A percentile compares a stretch with the other conserved stretches of the same genome.
These are phyloP conservation scores for Thalpophila matura DNA, from an alignment of 2,888 invertebrate species.

Conservation along the genomic window DNA sequence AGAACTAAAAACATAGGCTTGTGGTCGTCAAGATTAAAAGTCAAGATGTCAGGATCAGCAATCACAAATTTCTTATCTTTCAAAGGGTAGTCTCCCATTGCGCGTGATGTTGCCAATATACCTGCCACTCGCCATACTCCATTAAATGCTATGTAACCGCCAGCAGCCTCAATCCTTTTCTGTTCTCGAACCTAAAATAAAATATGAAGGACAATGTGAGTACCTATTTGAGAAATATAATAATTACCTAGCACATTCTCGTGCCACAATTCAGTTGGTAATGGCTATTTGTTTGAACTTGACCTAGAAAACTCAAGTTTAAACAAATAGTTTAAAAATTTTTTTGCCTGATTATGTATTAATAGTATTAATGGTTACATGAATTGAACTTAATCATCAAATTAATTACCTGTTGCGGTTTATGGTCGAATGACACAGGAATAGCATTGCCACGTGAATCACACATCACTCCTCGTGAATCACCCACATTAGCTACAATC, in stretches of 20 bases:
- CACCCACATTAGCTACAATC: slow-evolving; percentile 98
- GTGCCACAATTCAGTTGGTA: neutral
- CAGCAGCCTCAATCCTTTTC: slow-evolving; percentile 97
- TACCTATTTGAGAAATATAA: slow-evolving; percentile 18
- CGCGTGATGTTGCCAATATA: slow-evolving; percentile 97
- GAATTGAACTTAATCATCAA: neutral
- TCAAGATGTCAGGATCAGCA: slow-evolving; percentile 98
- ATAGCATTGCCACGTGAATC: slow-evolving; percentile 97
- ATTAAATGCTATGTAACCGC: slow-evolving; percentile 98
- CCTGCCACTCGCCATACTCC: slow-evolving; percentile 99
- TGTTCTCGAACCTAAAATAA: slow-evolving; percentile 94
- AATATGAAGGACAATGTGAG: neutral
- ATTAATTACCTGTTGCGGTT: slow-evolving; percentile 96
- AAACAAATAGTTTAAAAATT: neutral
- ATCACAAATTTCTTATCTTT: slow-evolving; percentile 98
- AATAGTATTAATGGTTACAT: too few relatives aligned
- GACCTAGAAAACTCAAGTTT: neutral
- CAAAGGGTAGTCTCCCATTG: slow-evolving; percentile 98
- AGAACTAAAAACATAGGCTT: slow-evolving; percentile 97
- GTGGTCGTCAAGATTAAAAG: slow-evolving; percentile 96
- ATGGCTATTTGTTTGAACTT: too few relatives aligned
- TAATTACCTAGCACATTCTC: neutral
- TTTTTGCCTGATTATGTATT: neutral
- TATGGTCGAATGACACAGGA: slow-evolving; percentile 98
- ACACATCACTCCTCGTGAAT: slow-evolving; percentile 98